Percentiles rank a stretch among this genome's conserved stretches.
Evolutionary conservation across 1,140 invertebrate species (phyloP).

Genomic region (Solenopsis invicta): DNA sequence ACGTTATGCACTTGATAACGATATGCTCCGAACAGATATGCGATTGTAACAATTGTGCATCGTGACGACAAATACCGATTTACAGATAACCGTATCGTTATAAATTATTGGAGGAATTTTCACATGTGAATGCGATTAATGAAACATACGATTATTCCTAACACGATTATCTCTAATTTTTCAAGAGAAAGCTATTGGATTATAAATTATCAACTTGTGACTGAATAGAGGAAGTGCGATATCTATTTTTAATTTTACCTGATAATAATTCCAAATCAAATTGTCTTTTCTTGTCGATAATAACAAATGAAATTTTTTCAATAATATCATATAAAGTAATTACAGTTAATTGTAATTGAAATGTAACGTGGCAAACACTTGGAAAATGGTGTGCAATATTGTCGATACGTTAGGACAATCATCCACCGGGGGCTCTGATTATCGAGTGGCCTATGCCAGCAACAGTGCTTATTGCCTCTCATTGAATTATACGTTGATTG

Average conservation of each 20-base stretch:
- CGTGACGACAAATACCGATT: neutral
- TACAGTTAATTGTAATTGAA: constrained; percentile 45
- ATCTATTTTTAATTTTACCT: neutral
- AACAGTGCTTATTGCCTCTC: constrained; percentile 60
- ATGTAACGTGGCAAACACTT: neutral
- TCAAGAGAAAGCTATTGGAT: neutral
- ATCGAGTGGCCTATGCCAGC: constrained; percentile 33
- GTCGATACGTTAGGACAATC: constrained; percentile 37
- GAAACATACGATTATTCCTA: neutral
- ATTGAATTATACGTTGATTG: constrained; percentile 62
- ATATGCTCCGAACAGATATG: neutral
- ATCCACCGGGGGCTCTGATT: constrained; percentile 29
- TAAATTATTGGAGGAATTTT: neutral
- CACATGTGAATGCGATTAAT: neutral
- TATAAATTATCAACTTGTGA: neutral
- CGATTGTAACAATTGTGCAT: constrained; percentile 1
- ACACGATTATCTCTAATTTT: neutral
- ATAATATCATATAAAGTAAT: constrained; percentile 8
- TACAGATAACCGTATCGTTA: neutral
- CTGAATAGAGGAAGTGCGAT: neutral
- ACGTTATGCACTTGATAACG: constrained; percentile 25
- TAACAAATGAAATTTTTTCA: constrained; percentile 1
- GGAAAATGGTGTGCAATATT: constrained; percentile 24
- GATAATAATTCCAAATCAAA: constrained; percentile 1
- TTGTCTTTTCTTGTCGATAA: neutral